Conservation (phyloP, 2,113 vertebrate genomes). For the Pithys albifrons region DNA sequence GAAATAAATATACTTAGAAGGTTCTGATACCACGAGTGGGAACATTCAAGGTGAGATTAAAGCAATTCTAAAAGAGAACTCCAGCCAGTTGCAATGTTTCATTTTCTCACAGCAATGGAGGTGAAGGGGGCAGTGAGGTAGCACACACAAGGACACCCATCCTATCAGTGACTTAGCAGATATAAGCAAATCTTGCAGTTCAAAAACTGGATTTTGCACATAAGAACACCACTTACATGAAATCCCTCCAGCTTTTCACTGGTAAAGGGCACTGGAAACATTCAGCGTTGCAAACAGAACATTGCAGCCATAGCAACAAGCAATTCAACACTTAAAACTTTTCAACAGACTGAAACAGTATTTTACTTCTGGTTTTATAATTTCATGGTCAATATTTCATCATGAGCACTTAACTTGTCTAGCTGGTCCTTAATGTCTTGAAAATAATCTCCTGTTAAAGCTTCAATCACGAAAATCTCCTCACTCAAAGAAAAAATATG, state of each 20-base stretch:
- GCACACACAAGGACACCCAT: neutral
- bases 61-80: neutral
- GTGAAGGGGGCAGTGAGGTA: neutral
- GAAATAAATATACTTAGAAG: conserved; percentile 12
- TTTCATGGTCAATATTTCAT: neutral
- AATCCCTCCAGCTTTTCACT: neutral
- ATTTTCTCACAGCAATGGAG: neutral
- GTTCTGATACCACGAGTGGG: neutral
- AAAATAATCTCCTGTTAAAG: neutral
- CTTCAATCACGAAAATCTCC: neutral
- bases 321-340: conserved; percentile 22
- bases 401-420: neutral
- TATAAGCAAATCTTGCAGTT: neutral
- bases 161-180: neutral
- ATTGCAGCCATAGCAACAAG: conserved; percentile 51
- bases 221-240: neutral
- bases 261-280: neutral
- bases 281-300: neutral
- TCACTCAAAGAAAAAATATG: neutral
- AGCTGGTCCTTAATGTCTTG: neutral
- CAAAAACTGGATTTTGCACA: neutral
- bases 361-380: conserved; percentile 35
- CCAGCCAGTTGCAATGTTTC: neutral
- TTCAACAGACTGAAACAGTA: neutral
- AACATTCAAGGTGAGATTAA: neutral